phyloP scores from a whole-genome alignment of 2,888 invertebrate genomes.

The Caenorhabditis uteleia region DNA sequence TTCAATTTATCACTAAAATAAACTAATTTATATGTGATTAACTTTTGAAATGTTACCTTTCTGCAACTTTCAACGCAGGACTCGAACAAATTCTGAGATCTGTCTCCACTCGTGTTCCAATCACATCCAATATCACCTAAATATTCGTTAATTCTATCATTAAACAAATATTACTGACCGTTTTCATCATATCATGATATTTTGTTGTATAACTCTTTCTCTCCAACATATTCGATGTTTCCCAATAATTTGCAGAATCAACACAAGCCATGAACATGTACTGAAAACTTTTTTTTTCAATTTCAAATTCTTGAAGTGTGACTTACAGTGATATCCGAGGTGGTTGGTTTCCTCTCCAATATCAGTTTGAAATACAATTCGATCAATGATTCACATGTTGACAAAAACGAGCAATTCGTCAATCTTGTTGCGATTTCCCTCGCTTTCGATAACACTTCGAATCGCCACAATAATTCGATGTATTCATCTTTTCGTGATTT shows the following conservation, averaged over 20 bases:
- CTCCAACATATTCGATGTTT: not conserved
- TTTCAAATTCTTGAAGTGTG: conserved; percentile 1
- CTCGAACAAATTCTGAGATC: conserved; percentile 91
- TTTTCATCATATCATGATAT: too few species aligned
- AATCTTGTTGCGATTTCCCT: conserved; percentile 31
- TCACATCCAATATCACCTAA: too few species aligned
- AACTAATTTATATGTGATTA: too few species aligned
- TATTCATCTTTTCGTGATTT: too few species aligned
- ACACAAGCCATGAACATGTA: not conserved
- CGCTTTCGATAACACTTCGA: too few species aligned
- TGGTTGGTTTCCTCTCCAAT: conserved; percentile 25
- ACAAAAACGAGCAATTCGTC: conserved; percentile 80
- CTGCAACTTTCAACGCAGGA: conserved; percentile 46
- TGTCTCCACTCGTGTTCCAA: too few species aligned
- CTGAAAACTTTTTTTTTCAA: not conserved
- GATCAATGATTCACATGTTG: conserved; percentile 79
- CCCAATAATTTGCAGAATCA: conserved; percentile 3
- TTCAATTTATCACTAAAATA: too few species aligned
- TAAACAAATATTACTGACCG: too few species aligned
- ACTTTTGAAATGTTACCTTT: conserved; percentile 7
- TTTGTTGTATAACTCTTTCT: not conserved
- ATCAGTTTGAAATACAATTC: conserved; percentile 38
- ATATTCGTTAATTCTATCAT: too few species aligned
- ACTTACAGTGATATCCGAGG: conserved; percentile 7
- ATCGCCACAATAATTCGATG: too few species aligned